Evolutionary conservation across 1,140 invertebrate species (phyloP), one percentile per base, ranked within the genome.

Genomic region (Anoplolepis gracilipes): DNA sequence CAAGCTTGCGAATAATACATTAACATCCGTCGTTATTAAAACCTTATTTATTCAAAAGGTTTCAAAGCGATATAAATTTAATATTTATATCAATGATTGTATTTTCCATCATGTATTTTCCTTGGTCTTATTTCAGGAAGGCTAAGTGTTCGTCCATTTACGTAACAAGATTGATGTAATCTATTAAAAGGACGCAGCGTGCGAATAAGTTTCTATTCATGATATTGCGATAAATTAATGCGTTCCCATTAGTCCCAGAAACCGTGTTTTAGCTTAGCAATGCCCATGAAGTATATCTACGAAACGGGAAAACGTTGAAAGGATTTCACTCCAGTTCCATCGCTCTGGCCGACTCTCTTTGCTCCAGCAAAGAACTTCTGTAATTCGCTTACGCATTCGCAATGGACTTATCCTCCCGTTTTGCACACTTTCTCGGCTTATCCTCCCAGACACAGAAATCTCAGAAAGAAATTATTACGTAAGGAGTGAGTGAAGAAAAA

Each of bases 361-460:
- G 84, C 61, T 57, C 65, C 65, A 42, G 77, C 89, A 92, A 90
- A 92, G 81, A 88, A 92, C 87, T 91, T 77, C 64, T 67, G 84
- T 93, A 92, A 93, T 93, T 94, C 92, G 89, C 91, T 94, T 93
- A 94, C 89, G 86, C 91, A 91, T 92, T 91, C 85, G 92, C 90
- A 91, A 91, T 91, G 89, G 88, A 91, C 77, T 88, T 88, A 89
- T 64, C 84, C 57, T 78, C 64, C 46, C 72, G 79, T 85, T 57
- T 57, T 84, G 39, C 65, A 84, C 59, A 33, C 81, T 75, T 69
- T 55, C 33, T 10, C 46, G 42, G 11, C 39, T 30, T 75, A 85
- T 85, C 67, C 73, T 22, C 46, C 36, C 59, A 28, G n/a, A 70
- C 22, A 39, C 22, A 39, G 57, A 72, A 57, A 78, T 87, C 87